Evolutionary conservation across 2,888 invertebrate genomes (phyloP), one percentile per base, ranked within the genome.

Genomic region (Caenorhabditis sp.): DNA sequence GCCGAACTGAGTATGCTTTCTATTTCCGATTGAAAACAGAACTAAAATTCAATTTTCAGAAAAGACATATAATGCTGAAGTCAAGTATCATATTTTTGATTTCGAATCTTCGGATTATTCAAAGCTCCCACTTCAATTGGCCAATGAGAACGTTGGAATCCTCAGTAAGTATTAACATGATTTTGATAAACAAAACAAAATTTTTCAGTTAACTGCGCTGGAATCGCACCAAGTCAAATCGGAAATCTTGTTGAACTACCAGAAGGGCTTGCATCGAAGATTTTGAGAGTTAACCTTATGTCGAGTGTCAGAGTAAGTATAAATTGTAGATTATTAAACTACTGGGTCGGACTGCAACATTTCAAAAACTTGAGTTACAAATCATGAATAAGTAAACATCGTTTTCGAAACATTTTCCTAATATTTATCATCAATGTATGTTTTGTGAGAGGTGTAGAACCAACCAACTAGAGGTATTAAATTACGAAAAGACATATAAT

Each of bases 141-240:
- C 67, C 0, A 70, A 64, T 4, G 21, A 86, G 53, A 80, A 85
- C 43, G 70, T 85, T 31, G 86, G 87, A 58, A 86, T 87, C 67
- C 66, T 87, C 59, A 70, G 86, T 87, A 63, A 74, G 77, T 62
- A 50, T 43, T 1, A 20, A 59, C 10, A 49, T 26, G 14, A n/a
- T 31, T 59, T 14, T 58, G n/a, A 23, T 12, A 26, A 7, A 20
- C 1, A 25, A 36, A 1, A 27, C 8, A 7, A 38, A 2, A 27
- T 49, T 50, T 58, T 79, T 21, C 69, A 85, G 86, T 87, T 20
- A 87, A 87, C 59, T 87, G 86, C 59, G 87, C 82, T n/a, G 87
- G 87, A 61, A 86, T 85, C 26, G 87, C 83, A 14, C 87, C 87
- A 1, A 68, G 72, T 14, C 67, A 68, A 21, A 80, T 87, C 52